phyloP scores from a whole-genome alignment of 1,140 invertebrate species.

The Drosophila oshimai region DNA sequence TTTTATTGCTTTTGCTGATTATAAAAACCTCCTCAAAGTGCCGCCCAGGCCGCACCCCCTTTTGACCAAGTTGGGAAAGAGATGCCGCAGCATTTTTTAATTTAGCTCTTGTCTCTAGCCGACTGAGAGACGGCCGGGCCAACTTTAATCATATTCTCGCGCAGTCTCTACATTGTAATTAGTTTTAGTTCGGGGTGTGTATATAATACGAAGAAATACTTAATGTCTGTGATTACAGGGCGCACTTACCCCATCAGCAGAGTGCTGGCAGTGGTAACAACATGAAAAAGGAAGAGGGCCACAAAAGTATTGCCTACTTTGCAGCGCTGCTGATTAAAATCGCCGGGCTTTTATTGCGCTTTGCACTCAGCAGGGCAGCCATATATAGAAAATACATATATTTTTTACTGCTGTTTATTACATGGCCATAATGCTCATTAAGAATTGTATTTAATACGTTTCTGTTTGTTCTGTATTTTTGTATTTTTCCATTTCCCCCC shows the following conservation, averaged over 20 bases:
- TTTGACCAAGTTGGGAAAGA: conserved; percentile 41
- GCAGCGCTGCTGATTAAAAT: conserved; percentile 65
- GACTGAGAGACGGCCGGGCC: conserved; percentile 17
- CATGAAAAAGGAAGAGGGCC: conserved; percentile 15
- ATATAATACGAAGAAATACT: conserved; percentile 34
- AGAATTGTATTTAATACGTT: conserved; percentile 70
- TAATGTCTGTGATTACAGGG: conserved; percentile 56
- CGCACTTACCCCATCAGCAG: conserved; percentile 29
- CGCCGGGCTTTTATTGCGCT: conserved; percentile 59
- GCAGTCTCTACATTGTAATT: conserved; percentile 66
- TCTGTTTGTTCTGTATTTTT: conserved; percentile 44
- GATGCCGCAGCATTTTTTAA: conserved; percentile 73
- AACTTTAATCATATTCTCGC: conserved; percentile 75
- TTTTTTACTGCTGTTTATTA: conserved; percentile 65
- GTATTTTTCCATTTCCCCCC: conserved; percentile 14
- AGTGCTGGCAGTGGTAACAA: background rate
- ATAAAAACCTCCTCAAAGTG: conserved; percentile 56
- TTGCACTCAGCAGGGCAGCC: conserved; percentile 57
- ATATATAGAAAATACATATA: conserved; percentile 32
- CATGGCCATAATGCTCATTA: conserved; percentile 73
- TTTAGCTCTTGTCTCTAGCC: conserved; percentile 61
- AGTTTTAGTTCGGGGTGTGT: conserved; percentile 56
- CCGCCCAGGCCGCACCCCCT: background rate
- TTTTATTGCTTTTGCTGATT: conserved; percentile 77
- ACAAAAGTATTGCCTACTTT: conserved; percentile 67